Percentiles rank a stretch among this genome's conserved stretches.
These are phyloP conservation scores for Atta colombica DNA, from an alignment of 1,140 invertebrate genomes.

Conservation along the genomic window DNA sequence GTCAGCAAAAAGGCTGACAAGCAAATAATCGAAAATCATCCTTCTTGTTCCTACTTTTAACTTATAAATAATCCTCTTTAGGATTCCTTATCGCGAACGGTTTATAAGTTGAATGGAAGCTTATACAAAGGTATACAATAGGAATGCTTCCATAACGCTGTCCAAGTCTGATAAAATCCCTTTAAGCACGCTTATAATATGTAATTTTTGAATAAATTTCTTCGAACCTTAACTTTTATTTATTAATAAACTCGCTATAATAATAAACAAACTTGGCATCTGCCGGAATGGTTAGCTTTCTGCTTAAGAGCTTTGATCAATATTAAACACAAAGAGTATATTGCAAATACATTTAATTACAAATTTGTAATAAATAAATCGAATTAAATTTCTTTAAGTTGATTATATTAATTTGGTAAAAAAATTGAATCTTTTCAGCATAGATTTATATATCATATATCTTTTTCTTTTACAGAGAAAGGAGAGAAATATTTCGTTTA, in stretches of 20 bases:
- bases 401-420: neutral
- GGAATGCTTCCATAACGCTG: conserved; percentile 20
- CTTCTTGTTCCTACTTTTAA: conserved; percentile 20
- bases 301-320: neutral
- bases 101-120: conserved; percentile 33
- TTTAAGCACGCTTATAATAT: conserved; percentile 13
- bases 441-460: neutral
- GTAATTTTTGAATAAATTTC: conserved; percentile 36
- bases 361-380: neutral
- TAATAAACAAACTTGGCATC: conserved; percentile 15
- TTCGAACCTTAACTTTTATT: conserved; percentile 6
- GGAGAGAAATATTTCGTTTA: too few relatives aligned
- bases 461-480: too few relatives aligned
- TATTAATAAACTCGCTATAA: conserved; percentile 15
- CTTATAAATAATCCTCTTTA: conserved; percentile 56
- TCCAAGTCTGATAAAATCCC: conserved; percentile 20
- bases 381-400: neutral
- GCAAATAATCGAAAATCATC: conserved; percentile 43
- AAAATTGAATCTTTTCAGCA: neutral
- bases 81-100: conserved; percentile 8
- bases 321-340: neutral
- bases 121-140: conserved; percentile 6
- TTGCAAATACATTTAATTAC: neutral
- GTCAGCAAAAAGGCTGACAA: conserved; percentile 6
- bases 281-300: neutral